Evolutionary conservation across 2,888 invertebrate species (phyloP).

Genomic region (Brassicogethes aeneus): DNA sequence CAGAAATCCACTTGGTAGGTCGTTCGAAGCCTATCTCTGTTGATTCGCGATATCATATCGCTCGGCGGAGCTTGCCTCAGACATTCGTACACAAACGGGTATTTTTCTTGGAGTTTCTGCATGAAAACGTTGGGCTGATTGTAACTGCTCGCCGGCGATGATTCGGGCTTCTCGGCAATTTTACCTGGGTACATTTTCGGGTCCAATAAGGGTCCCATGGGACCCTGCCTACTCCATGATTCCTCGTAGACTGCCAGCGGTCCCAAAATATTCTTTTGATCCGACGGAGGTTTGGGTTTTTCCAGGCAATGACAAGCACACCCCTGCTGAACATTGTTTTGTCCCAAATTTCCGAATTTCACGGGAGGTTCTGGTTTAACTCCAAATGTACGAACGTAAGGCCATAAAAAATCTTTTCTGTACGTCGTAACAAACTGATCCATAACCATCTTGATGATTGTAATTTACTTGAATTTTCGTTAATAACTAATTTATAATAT

Average conservation of each 20-base stretch:
- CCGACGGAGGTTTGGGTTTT: slow-evolving; percentile 19
- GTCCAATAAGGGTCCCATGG: slow-evolving; percentile 53
- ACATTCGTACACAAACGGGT: slow-evolving; percentile 56
- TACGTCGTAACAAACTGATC: slow-evolving; percentile 56
- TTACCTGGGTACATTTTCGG: slow-evolving; percentile 53
- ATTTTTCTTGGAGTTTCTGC: slow-evolving; percentile 54
- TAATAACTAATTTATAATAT: too few species aligned
- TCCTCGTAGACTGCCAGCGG: slow-evolving; percentile 27
- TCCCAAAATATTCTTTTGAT: slow-evolving; percentile 21
- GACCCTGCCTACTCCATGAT: slow-evolving; percentile 42
- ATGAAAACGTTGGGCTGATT: slow-evolving; percentile 54
- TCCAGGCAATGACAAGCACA: slow-evolving; percentile 29
- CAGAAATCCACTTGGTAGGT: slow-evolving; percentile 57
- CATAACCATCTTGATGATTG: slow-evolving; percentile 42
- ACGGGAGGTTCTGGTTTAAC: slow-evolving; percentile 41
- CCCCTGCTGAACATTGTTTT: slow-evolving; percentile 40
- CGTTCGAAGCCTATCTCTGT: slow-evolving; percentile 50
- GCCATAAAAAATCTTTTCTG: slow-evolving; percentile 56
- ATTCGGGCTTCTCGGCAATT: slow-evolving; percentile 49
- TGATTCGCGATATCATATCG: slow-evolving; percentile 50
- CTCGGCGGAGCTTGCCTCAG: slow-evolving; percentile 50
- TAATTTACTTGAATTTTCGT: too few species aligned
- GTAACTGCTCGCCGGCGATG: slow-evolving; percentile 44
- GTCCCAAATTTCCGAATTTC: slow-evolving; percentile 31
- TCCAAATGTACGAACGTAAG: slow-evolving; percentile 38